A percentile compares a stretch with the other conserved stretches of the same genome.
Conservation (phyloP, 1,140 invertebrate genomes). For the Apis cerana region DNA sequence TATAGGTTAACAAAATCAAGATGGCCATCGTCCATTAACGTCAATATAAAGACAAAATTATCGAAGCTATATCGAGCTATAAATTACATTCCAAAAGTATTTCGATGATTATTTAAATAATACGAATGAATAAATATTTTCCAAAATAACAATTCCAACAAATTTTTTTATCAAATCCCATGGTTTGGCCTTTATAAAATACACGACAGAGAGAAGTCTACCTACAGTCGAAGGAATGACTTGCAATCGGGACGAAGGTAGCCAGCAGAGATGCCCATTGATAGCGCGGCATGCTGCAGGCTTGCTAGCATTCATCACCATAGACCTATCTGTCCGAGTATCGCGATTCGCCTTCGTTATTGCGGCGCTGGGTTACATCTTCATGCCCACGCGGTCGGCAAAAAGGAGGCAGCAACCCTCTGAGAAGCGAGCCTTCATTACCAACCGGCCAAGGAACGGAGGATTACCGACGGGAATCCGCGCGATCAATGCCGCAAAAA, state of each 20-base stretch:
- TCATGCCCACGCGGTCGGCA: constrained; percentile 52
- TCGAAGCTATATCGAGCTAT: too few species aligned
- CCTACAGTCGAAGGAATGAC: constrained; percentile 51
- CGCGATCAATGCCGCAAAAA: constrained; percentile 41
- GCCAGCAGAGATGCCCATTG: constrained; percentile 61
- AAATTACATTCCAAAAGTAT: too few species aligned
- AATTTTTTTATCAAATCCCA: too few species aligned
- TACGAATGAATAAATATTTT: too few species aligned
- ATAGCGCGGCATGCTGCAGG: constrained; percentile 58
- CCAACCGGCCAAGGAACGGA: constrained; percentile 16
- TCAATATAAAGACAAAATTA: too few species aligned
- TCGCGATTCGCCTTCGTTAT: constrained; percentile 64
- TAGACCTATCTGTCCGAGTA: constrained; percentile 62
- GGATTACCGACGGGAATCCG: constrained; percentile 39
- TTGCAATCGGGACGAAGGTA: constrained; percentile 57
- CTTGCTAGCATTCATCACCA: constrained; percentile 66
- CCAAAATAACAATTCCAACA: too few species aligned
- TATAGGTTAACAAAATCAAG: too few species aligned
- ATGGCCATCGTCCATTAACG: too few species aligned
- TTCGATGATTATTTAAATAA: too few species aligned
- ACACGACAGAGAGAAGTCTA: not conserved
- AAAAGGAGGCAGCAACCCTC: not conserved
- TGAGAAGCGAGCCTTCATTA: constrained; percentile 44
- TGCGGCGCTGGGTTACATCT: constrained; percentile 62
- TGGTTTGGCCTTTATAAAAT: too few species aligned